A percentile compares a stretch with the other conserved stretches of the same genome.
Evolutionary conservation across 2,113 vertebrate species (phyloP).

Genomic region (Baryphthengus martii): DNA sequence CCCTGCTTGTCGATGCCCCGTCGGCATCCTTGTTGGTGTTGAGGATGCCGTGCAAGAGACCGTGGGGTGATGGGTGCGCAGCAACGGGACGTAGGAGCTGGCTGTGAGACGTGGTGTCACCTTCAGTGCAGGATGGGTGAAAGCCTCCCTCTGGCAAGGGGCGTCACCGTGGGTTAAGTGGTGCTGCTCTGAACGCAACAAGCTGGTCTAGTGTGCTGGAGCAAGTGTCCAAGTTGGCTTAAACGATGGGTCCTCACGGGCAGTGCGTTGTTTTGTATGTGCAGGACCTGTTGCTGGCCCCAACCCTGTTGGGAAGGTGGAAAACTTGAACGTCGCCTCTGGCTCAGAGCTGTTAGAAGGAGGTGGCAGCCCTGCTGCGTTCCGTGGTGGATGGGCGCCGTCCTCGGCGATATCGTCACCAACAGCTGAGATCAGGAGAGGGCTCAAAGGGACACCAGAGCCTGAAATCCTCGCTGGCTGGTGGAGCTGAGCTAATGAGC

Average conservation of each 20-base stretch:
- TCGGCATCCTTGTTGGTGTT: neutral
- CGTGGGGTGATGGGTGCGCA: rapidly evolving
- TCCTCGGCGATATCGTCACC: neutral
- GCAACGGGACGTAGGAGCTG: neutral
- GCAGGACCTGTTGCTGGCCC: neutral
- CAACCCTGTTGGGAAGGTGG: rapidly evolving
- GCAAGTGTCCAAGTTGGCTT: neutral
- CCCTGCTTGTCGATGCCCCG: neutral
- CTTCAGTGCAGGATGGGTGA: rapidly evolving
- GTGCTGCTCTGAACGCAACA: rapidly evolving
- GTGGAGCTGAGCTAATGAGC: neutral
- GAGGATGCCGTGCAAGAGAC: neutral
- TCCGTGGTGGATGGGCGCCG: neutral
- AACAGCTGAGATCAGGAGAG: neutral
- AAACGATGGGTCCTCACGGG: rapidly evolving
- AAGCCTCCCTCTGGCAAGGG: neutral
- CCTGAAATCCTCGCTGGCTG: neutral
- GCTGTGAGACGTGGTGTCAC: neutral
- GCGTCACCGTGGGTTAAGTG: rapidly evolving
- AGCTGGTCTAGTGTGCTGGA: neutral
- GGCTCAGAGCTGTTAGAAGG: rapidly evolving
- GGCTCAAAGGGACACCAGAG: neutral
- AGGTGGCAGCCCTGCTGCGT: neutral
- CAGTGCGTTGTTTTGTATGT: rapidly evolving
- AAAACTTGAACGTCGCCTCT: neutral